Evolutionary conservation across 2,113 vertebrate genomes (phyloP), one percentile per base, ranked within the genome.

Genomic region (Pholis gunnellus): DNA sequence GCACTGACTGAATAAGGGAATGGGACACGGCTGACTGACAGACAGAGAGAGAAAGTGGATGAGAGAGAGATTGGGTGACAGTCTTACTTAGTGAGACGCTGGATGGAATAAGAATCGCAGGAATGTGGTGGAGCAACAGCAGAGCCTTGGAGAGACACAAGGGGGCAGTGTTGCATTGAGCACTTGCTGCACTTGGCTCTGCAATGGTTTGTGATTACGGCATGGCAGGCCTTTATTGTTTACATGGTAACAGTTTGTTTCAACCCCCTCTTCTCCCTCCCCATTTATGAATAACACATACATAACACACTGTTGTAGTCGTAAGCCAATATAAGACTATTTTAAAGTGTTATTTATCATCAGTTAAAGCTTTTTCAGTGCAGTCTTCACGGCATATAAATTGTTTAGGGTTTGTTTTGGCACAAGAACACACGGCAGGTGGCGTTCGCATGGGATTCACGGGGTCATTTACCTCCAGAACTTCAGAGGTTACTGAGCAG

Each of bases 81-180:
- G 63, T 91, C 77, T 91, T 89, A 87, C 85, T 92, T 88, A 89
- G 81, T 42, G 78, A 87, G 74, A 81, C 79, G 40, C 20, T 66
- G 68, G 57, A 66, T n/a, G 25, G 80, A 74, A 79, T 75, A 50
- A 48, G 40, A 87, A 85, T 72, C 46, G 3, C 36, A 61, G 78
- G 8, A 66, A 59, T 36, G 69, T 29, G 70, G 68, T 20, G 40
- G 63, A 29, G 27, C 5, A 1, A 9, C 56, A 61, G 63, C 25
- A 0, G 1, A 22, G 50, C 56, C 9, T 3, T 1, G 31, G 6
- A 6, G 0, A 34, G 66, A 56, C 93, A 88, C 89, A 56, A 5
- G 93, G 72, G 90, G 90, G 93, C 93, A 91, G 87, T 91, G 82
- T 91, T 89, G 86, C 52, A 78, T 7, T 57, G 52, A 84, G 60